These are phyloP conservation scores for Paracentrotus lividus DNA, from an alignment of 53 echinoderm and acorn worm species.

Conservation along the genomic window DNA sequence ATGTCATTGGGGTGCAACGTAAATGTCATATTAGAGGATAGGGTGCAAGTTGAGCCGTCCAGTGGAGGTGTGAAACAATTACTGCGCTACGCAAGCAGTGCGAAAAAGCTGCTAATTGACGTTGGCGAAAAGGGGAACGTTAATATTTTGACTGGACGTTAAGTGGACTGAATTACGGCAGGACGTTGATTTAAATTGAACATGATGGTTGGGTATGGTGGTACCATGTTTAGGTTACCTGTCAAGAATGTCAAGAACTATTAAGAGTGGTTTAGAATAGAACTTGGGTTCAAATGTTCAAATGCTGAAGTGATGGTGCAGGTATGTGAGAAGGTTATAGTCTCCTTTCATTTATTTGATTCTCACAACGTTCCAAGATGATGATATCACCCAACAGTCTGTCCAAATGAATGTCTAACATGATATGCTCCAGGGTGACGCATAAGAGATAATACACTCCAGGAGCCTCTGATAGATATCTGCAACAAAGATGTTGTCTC, in stretches of 20 bases:
- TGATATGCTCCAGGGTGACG: not conserved
- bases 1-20: conserved; percentile 49
- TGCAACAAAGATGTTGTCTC: not conserved
- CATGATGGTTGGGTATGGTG: conserved; percentile 19
- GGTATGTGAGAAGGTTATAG: not conserved
- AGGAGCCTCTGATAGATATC: conserved; percentile 14
- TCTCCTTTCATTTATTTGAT: not conserved
- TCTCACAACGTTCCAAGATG: not conserved
- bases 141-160: conserved; percentile 27
- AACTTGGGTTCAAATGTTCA: conserved; percentile 41
- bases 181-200: conserved; percentile 54
- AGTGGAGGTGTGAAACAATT: conserved; percentile 38
- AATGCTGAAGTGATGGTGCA: not conserved
- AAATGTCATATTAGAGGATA: conserved; percentile 7
- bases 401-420: not conserved
- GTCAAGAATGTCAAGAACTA: conserved; percentile 38
- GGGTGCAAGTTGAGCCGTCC: not conserved
- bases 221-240: conserved; percentile 39
- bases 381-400: not conserved
- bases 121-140: not conserved
- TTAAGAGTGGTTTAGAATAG: not conserved
- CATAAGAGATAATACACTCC: not conserved
- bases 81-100: conserved; percentile 26
- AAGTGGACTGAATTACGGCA: conserved; percentile 26
- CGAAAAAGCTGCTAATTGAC: conserved; percentile 28